phyloP scores from a whole-genome alignment of 2,797 vertebrate species.

The Anniella stebbinsi region DNA sequence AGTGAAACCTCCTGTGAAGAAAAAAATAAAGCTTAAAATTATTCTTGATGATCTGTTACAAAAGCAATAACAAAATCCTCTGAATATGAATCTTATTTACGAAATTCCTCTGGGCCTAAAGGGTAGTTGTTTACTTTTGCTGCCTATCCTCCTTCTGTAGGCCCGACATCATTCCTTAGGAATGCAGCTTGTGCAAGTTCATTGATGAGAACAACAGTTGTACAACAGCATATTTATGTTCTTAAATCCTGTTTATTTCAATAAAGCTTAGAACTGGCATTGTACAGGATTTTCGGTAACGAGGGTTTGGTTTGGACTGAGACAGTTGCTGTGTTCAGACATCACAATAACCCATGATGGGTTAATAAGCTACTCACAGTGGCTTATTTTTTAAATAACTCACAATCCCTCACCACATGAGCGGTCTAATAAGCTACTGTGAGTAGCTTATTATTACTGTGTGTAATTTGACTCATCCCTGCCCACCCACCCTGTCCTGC shows the following conservation, averaged over 20 bases:
- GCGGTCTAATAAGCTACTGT: too few relatives aligned
- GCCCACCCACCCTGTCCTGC: too few relatives aligned
- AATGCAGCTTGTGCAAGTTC: neutral
- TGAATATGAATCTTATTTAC: neutral
- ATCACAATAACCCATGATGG: too few relatives aligned
- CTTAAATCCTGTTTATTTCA: neutral
- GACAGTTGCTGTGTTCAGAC: neutral
- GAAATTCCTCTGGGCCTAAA: neutral
- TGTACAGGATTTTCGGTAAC: neutral
- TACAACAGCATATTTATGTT: neutral
- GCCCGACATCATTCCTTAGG: neutral
- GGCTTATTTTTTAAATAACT: too few relatives aligned
- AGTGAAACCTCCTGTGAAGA: constrained; percentile 81
- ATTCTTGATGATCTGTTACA: neutral
- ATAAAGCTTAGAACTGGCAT: neutral
- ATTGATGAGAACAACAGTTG: neutral
- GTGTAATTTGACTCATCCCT: too few relatives aligned
- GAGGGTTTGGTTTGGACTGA: constrained; percentile 9
- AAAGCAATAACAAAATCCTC: neutral
- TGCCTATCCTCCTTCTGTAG: neutral
- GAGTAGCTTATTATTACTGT: too few relatives aligned
- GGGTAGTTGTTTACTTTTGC: neutral
- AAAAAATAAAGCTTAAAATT: constrained; percentile 9
- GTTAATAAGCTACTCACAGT: too few relatives aligned
- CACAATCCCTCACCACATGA: too few relatives aligned